phyloP scores from a whole-genome alignment of 2,888 invertebrate genomes.

The Pharmacophagus antenor region DNA sequence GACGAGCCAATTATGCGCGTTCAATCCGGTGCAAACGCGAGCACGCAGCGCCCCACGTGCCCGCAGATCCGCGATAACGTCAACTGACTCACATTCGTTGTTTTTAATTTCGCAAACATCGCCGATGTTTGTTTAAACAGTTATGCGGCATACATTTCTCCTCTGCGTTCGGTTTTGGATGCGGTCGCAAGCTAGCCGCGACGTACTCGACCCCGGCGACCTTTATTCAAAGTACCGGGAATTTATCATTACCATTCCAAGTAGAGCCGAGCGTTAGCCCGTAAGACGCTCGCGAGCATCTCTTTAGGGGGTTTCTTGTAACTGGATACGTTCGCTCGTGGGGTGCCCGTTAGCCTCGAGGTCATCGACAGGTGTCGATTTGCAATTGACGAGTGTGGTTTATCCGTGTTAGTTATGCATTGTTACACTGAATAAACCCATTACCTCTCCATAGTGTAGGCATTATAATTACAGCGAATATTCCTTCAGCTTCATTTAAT shows the following conservation, averaged over 20 bases:
- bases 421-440: constrained; percentile 60
- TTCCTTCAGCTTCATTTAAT: background rate
- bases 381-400: constrained; percentile 69
- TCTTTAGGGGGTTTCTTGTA: constrained; percentile 38
- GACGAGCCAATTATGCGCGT: constrained; percentile 39
- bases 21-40: constrained; percentile 39
- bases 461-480: background rate
- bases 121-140: constrained; percentile 70
- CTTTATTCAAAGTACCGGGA: constrained; percentile 68
- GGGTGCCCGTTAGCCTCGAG: constrained; percentile 70
- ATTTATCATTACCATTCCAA: constrained; percentile 49
- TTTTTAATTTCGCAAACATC: constrained; percentile 67
- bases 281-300: constrained; percentile 30
- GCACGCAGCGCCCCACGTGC: constrained; percentile 39
- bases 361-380: constrained; percentile 77
- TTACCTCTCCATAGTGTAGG: constrained; percentile 45
- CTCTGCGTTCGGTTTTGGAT: constrained; percentile 44
- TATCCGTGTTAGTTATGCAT: constrained; percentile 71
- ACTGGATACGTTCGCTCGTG: constrained; percentile 44
- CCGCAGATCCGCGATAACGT: constrained; percentile 41
- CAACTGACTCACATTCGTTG: constrained; percentile 38
- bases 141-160: constrained; percentile 70
- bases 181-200: constrained; percentile 63
- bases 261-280: constrained; percentile 41
- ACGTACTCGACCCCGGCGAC: constrained; percentile 70